A percentile compares a stretch with the other conserved stretches of the same genome.
Evolutionary conservation across 2,113 vertebrate species (phyloP).

Genomic region (Casuarius casuarius): DNA sequence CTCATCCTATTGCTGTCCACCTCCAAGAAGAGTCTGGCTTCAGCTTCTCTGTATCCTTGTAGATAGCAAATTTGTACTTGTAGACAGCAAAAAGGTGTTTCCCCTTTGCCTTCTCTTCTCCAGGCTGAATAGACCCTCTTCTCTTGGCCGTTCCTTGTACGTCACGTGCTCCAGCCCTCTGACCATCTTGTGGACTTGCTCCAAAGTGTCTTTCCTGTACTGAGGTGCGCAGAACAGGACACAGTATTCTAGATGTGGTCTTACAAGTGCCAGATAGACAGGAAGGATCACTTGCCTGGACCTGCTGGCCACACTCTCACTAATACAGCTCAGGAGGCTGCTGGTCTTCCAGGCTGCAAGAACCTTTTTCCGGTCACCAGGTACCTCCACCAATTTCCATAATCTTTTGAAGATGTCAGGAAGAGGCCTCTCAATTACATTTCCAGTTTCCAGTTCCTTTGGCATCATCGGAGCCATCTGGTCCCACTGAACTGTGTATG

Average conservation of each 20-base stretch:
- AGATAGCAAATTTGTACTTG: background rate
- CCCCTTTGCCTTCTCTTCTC: background rate
- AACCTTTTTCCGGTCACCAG: background rate
- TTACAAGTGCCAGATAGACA: background rate
- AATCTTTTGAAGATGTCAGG: background rate
- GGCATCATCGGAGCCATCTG: background rate
- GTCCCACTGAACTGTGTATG: background rate
- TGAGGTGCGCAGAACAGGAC: background rate
- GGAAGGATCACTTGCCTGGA: background rate
- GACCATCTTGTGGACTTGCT: too few relatives aligned
- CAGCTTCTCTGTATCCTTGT: background rate
- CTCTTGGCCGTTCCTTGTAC: background rate
- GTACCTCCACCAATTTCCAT: background rate
- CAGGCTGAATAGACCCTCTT: background rate
- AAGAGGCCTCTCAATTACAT: background rate
- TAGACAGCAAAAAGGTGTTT: background rate
- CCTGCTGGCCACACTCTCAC: background rate
- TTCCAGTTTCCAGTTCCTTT: background rate
- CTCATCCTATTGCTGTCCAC: background rate
- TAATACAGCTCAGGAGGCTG: background rate
- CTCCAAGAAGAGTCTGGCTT: background rate
- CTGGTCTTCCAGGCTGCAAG: background rate
- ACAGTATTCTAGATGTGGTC: background rate
- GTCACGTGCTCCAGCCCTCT: background rate
- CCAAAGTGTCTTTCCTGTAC: background rate